phyloP scores from a whole-genome alignment of 2,888 invertebrate genomes.

The Agelastica alni region DNA sequence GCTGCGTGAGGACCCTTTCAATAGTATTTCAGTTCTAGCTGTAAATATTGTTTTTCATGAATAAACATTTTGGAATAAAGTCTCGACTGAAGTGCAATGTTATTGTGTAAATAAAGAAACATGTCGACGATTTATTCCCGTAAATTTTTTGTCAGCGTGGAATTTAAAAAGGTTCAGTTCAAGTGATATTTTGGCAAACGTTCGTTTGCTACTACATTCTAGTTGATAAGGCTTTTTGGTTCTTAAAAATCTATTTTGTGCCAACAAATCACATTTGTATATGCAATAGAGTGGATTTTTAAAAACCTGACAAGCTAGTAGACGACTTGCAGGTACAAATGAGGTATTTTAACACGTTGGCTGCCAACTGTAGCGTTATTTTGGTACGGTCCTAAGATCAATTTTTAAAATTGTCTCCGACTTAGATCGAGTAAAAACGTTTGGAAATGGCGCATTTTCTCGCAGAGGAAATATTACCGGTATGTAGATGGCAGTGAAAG shows the following conservation, averaged over 20 bases:
- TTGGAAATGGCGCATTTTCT: no score
- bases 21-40: no score
- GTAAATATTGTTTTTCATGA: no score
- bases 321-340: conserved; percentile 35
- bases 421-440: no score
- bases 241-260: conserved; percentile 15
- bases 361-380: no score
- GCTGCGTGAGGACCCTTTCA: no score
- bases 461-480: no score
- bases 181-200: conserved; percentile 30
- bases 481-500: no score
- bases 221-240: conserved; percentile 23
- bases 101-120: conserved; percentile 29
- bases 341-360: conserved; percentile 31
- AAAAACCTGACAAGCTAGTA: conserved; percentile 28
- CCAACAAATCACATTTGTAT: no score
- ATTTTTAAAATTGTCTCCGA: no score
- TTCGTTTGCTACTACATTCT: conserved; percentile 31
- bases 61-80: conserved; percentile 5
- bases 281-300: no score
- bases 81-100: conserved; percentile 30
- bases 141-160: neutral
- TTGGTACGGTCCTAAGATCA: no score
- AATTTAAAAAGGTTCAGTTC: conserved; percentile 6
- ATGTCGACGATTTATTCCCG: conserved; percentile 23